Evolutionary conservation across 2,797 vertebrate genomes (phyloP).

Genomic region (Huso huso): DNA sequence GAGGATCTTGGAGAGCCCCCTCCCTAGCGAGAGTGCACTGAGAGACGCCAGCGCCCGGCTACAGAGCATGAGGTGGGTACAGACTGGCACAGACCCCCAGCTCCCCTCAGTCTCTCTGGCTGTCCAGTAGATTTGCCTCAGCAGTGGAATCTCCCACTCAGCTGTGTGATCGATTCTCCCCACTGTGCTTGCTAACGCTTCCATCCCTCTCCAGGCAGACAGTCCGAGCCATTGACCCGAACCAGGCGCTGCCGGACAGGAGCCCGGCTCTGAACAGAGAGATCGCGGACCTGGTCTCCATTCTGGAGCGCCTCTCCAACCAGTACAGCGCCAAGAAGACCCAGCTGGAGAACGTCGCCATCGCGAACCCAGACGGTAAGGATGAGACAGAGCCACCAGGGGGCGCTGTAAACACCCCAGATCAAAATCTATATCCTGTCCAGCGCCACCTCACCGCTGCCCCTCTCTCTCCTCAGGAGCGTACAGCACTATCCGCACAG

Average conservation of each 20-base stretch:
- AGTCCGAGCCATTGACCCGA: constrained; percentile 36
- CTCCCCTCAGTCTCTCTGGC: neutral
- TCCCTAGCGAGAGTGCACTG: constrained; percentile 27
- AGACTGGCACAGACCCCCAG: neutral
- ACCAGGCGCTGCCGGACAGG: constrained; percentile 36
- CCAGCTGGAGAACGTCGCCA: constrained; percentile 33
- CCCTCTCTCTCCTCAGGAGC: constrained; percentile 46
- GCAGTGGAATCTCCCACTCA: no score
- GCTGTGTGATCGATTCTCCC: no score
- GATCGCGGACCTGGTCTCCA: constrained; percentile 55
- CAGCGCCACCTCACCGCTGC: neutral
- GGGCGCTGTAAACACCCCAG: neutral
- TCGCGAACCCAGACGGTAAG: constrained; percentile 56
- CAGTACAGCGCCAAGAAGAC: constrained; percentile 60
- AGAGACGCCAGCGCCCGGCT: neutral
- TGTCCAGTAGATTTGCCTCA: no score
- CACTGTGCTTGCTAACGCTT: neutral
- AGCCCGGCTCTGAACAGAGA: constrained; percentile 45
- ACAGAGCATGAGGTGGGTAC: neutral
- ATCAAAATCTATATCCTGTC: neutral
- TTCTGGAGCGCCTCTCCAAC: constrained; percentile 44
- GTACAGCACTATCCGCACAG: constrained; percentile 54
- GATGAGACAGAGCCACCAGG: neutral
- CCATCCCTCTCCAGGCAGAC: constrained; percentile 32
- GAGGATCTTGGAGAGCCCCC: constrained; percentile 21